Evolutionary conservation across 2,113 vertebrate species (phyloP), one percentile per base, ranked within the genome.

Genomic region (Peromyscus leucopus): DNA sequence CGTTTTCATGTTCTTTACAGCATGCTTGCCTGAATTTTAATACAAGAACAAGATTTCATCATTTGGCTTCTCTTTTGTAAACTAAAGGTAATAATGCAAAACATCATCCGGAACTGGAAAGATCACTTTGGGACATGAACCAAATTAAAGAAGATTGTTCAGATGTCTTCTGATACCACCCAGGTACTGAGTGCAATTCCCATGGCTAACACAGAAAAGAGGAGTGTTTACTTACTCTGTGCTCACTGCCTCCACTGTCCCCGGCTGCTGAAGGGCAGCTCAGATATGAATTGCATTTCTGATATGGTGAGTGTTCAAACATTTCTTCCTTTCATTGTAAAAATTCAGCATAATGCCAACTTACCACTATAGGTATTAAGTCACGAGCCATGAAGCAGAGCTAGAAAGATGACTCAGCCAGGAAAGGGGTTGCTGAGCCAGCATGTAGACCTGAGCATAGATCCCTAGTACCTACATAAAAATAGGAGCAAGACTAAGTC

Each of bases 281-380:
- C 83, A 97, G 76, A 89, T 95, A 59, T 92, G 79, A 97, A 84
- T 97, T 97, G 74, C 36, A 78, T 95, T 96, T 94, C 74, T 84
- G 93, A 91, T 94, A 78, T 95, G 91, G 96, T 96, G 96, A 85
- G 80, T 71, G 89, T 96, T 57, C 91, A 74, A 97, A 71, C 10
- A 98, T 72, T 88, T 65, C 67, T 97, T 91, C 95, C 74, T 97
- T 97, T 97, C 95, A 94, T 96, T 96, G 24, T 92, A 94, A 97
- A 95, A 98, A 42, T 93, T 93, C 92, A 94, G 67, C 78, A 97
- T 71, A 90, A 97, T 95, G 71, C 57, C 95, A 96, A 79, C 89
- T 90, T 93, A 95, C 95, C 96, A 95, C 97, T 96, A 96, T 51
- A 91, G 74, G 57, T 90, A 93, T 96, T 97, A 97, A 96, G 89